Evolutionary conservation across 2,113 vertebrate genomes (phyloP), one percentile per base, ranked within the genome.

Genomic region (Nannospalax galili): DNA sequence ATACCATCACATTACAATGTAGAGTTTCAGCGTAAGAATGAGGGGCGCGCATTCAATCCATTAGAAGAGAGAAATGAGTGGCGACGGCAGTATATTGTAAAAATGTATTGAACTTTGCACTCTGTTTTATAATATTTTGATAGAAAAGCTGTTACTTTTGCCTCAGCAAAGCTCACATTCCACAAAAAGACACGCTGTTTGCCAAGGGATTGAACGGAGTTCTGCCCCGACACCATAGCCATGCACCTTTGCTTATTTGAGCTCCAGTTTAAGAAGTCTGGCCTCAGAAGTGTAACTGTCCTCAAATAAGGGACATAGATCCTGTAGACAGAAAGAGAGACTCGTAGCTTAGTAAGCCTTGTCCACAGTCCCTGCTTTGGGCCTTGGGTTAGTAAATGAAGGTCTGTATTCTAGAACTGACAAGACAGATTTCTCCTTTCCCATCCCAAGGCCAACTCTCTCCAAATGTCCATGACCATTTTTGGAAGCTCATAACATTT

Each of bases 371-470:
- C 64, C 64, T 64, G 9, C 58, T 94, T 15, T 7, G 60, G 32
- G 45, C 37, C 32, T 77, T 11, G 28, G 26, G 8, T 52, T 64
- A 84, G 45, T 72, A 92, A 84, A 37, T 60, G 45, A 82, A 95
- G 65, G 15, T 73, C 42, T 81, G 37, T 40, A 5, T 20, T 75
- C 48, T 2, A n/a, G 30, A 5, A 24, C 3, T 65, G 72, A 77
- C 9, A 79, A 78, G 79, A 45, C 32, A 95, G 58, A 89, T 93
- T 48, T 91, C 48, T 82, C 24, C 42, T 93, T 72, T 75, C 19
- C 45, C 26, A n/a, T 82, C 22, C 52, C 26, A 84, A 92, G 52
- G 65, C 64, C 56, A 60, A 4, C 6, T 20, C 40, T 79, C 37
- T 17, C 2, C 16, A 91, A 85, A 75, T 32, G 20, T 87, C 22